These are phyloP conservation scores for Epizoanthus fatuus DNA, from an alignment of 92 coral and sea anemone species.

Conservation along the genomic window DNA sequence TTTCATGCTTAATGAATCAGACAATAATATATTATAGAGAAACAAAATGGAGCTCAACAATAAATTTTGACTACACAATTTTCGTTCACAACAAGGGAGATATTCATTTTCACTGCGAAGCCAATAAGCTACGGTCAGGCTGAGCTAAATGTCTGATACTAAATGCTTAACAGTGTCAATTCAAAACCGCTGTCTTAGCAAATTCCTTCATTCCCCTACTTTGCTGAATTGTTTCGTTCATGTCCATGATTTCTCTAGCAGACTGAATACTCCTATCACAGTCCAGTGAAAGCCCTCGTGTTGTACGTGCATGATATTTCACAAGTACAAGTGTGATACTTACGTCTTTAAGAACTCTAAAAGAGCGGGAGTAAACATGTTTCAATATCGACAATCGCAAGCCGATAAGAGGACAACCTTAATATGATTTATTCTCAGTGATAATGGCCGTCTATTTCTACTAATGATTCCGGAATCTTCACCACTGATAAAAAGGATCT, in stretches of 20 bases:
- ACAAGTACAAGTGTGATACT: background rate
- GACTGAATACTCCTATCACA: no score
- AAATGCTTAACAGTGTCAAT: no score
- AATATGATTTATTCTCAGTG: conserved; percentile 5
- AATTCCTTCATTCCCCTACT: conserved; percentile 13
- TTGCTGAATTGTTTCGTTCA: background rate
- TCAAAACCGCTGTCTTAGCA: conserved; percentile 14
- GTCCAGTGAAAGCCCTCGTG: no score
- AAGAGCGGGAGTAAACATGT: conserved; percentile 15
- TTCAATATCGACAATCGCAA: conserved; percentile 4
- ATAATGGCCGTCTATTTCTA: background rate
- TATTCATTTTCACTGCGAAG: no score
- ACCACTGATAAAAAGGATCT: background rate
- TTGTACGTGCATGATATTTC: no score
- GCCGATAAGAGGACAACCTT: background rate
- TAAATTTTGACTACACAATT: background rate
- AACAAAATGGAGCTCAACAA: background rate
- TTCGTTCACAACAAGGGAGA: background rate
- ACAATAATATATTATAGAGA: background rate
- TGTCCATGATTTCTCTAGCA: no score
- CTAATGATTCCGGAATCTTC: conserved; percentile 9
- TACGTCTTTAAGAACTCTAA: background rate
- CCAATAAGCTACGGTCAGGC: no score
- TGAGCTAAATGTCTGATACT: no score
- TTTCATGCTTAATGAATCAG: conserved; percentile 12